These are phyloP conservation scores for Halcyon malimbica DNA, from an alignment of 2,113 vertebrate genomes.

Conservation along the genomic window DNA sequence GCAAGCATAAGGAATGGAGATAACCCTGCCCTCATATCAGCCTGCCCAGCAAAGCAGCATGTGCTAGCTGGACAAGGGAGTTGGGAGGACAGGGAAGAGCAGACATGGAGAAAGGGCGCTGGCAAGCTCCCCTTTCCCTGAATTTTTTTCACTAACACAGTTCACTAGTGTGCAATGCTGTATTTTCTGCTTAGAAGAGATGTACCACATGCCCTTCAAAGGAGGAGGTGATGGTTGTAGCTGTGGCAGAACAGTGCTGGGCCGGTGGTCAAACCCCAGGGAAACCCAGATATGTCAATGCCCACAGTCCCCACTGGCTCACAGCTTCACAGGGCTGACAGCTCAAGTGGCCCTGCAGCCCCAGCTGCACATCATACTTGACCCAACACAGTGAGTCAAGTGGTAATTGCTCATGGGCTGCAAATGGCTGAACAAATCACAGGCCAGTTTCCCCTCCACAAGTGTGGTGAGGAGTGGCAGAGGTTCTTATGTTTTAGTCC, in stretches of 20 bases:
- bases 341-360: background rate
- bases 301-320: background rate
- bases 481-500: accelerated
- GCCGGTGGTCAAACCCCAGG: background rate
- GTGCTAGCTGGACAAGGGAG: background rate
- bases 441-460: background rate
- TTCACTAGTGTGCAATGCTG: background rate
- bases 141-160: background rate
- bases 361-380: background rate
- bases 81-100: background rate
- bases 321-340: background rate
- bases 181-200: background rate
- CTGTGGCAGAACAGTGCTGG: background rate
- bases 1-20: background rate
- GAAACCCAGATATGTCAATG: background rate
- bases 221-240: background rate
- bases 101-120: background rate
- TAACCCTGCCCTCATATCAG: background rate
- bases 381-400: background rate
- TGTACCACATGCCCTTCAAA: background rate
- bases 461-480: accelerated
- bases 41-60: background rate
- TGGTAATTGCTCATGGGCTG: background rate
- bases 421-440: background rate
- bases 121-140: background rate